Evolutionary conservation across 2,888 invertebrate species (phyloP), one percentile per base, ranked within the genome.

Genomic region (Epiblema foenella): DNA sequence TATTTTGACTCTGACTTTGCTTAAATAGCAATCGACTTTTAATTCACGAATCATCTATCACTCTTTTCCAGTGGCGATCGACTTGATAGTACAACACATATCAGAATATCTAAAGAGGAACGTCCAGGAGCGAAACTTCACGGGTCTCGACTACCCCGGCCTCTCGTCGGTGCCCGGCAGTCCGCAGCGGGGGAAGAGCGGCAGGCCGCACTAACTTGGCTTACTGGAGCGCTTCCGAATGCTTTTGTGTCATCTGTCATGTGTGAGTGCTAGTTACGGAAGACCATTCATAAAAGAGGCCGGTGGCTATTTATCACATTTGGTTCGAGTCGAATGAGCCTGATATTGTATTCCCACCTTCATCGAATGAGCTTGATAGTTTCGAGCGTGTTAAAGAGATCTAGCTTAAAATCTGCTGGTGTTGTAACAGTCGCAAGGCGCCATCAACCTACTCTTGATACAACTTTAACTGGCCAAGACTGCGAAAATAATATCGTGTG

Each of bases 61-160:
- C 57, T 39, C 29, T 52, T 96, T 46, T 96, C 73, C 96, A 98
- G 99, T 99, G 89, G 99, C 99, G 77, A 99, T 99, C 85, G 98
- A 98, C 87, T 94, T 99, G 89, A 99, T 99, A 85, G 99, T 99
- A 63, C 98, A 99, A 91, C 99, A 99, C 90, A 98, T 99, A 87
- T 96, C 98, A 79, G 99, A 99, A 87, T 96, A 98, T 84, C 93
- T 98, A 82, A 95, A 95, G 81, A 81, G 88, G 58, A 89, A 85
- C 72, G 83, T 87, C 0, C 74, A 74, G 9, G 88, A 85, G 72
- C 85, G 84, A 78, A 75, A 76, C 37, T 72, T 68, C 15, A 17
- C 58, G 33, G 68, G 72, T 11, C 76, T 85, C 33, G 85, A 85
- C 66, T 83, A 83, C 76, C 79, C 81, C 2, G 77, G 81, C 1